Evolutionary conservation across 2,797 vertebrate genomes (phyloP), one percentile per base, ranked within the genome.

Genomic region (Crenuchus spilurus): DNA sequence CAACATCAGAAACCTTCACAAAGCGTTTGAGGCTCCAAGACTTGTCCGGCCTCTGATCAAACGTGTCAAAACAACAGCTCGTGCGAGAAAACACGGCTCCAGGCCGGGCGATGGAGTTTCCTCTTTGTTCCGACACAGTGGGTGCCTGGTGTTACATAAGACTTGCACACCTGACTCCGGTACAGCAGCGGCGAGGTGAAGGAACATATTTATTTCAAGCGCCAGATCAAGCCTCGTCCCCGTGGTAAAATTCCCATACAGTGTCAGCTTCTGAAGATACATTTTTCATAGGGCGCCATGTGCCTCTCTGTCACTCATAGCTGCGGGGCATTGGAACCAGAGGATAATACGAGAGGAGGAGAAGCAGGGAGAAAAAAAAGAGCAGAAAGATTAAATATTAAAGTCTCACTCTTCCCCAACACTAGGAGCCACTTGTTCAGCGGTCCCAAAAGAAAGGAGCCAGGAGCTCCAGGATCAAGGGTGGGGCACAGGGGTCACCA

Each of bases 371-470:
- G 66, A 31, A 28, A 20, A n/a, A 67, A 66, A 64, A 70, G 80
- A 72, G 60, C 20, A 37, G 44, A 83, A 80, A 70, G 68, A 90
- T 91, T 57, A 91, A 91, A 90, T 91, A 89, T 92, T 92, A 83
- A 91, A 88, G 80, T 84, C 62, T 49, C 2, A 24, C 77, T 84
- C 74, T 86, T 78, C 74, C 75, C 81, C 75, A 57, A 82, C 82
- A 83, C 74, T 61, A 20, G 60, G 31, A 78, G 80, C 74, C 83
- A 74, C 83, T 84, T 77, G 76, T 83, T 78, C 76, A 11, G 37
- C 33, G 44, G 68, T 77, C 81, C 79, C 81, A 52, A 69, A 70
- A 70, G 74, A 49, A 78, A 70, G 69, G 72, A 78, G 66, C 67
- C 75, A 58, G 73, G 72, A 74, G 62, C 46, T 74, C 54, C 78